A percentile compares a stretch with the other conserved stretches of the same genome.
Evolutionary conservation across 2,113 vertebrate species (phyloP).

Genomic region (Ochotona curzoniae): DNA sequence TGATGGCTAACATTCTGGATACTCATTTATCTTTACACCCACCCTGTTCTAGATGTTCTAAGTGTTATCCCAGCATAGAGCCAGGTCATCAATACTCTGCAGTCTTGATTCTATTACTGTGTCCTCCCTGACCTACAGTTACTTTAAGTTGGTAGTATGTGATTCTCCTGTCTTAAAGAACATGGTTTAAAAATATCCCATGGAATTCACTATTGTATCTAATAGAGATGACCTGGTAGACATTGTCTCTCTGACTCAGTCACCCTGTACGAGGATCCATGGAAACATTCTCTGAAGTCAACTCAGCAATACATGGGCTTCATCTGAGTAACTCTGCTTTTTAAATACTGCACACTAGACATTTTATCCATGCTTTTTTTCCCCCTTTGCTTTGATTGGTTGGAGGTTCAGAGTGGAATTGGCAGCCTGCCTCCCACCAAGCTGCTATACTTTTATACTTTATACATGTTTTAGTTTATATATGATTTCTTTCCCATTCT

Average conservation of each 20-base stretch:
- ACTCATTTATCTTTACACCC: too few relatives aligned
- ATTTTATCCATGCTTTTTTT: not conserved
- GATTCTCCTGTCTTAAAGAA: not conserved
- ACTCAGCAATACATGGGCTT: not conserved
- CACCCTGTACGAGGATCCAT: not conserved
- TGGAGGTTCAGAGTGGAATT: conserved; percentile 3
- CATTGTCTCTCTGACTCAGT: not conserved
- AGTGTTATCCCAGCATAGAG: conserved; percentile 22
- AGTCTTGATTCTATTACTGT: not conserved
- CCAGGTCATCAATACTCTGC: not conserved
- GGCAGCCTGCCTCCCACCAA: not conserved
- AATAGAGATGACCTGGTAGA: not conserved
- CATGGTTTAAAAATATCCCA: not conserved
- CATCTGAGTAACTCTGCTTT: not conserved
- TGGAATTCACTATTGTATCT: not conserved
- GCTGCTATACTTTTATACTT: not conserved
- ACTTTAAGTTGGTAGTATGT: conserved; percentile 21
- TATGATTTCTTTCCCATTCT: not conserved
- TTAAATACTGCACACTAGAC: not conserved
- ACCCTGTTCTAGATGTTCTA: conserved; percentile 24
- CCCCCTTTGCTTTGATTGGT: not conserved
- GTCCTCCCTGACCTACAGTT: not conserved
- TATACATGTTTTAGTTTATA: conserved; percentile 12
- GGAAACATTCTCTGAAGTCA: not conserved
- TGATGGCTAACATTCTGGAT: too few relatives aligned